Evolutionary conservation across 2,113 vertebrate species (phyloP).

Genomic region (Indri indri): DNA sequence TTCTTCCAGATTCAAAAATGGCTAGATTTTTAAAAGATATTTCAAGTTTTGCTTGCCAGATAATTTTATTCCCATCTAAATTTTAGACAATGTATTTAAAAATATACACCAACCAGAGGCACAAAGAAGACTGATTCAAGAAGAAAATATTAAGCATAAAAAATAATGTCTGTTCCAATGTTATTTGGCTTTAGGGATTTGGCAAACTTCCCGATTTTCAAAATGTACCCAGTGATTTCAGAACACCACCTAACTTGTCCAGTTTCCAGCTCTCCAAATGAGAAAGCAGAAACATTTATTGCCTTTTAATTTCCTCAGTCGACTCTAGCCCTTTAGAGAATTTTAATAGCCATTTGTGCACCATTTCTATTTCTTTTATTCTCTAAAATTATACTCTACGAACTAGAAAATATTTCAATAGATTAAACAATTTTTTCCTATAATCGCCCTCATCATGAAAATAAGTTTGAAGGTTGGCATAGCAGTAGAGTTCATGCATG

Average conservation of each 20-base stretch:
- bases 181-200: not conserved
- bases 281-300: not conserved
- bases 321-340: not conserved
- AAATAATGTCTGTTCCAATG: not conserved
- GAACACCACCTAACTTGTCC: not conserved
- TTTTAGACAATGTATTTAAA: not conserved
- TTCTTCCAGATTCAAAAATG: not conserved
- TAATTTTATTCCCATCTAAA: not conserved
- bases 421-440: not conserved
- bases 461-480: not conserved
- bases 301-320: constrained; percentile 27
- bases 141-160: not conserved
- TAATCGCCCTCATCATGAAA: not conserved
- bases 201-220: not conserved
- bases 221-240: not conserved
- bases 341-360: not conserved
- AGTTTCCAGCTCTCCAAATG: not conserved
- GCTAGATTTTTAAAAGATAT: not conserved
- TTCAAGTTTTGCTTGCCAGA: not conserved
- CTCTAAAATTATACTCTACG: not conserved
- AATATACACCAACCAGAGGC: not conserved
- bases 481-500: rapidly evolving
- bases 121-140: not conserved
- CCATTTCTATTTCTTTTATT: not conserved
- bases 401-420: not conserved